Conservation (phyloP, 1,140 invertebrate genomes). For the Euura saliciscinereae region DNA sequence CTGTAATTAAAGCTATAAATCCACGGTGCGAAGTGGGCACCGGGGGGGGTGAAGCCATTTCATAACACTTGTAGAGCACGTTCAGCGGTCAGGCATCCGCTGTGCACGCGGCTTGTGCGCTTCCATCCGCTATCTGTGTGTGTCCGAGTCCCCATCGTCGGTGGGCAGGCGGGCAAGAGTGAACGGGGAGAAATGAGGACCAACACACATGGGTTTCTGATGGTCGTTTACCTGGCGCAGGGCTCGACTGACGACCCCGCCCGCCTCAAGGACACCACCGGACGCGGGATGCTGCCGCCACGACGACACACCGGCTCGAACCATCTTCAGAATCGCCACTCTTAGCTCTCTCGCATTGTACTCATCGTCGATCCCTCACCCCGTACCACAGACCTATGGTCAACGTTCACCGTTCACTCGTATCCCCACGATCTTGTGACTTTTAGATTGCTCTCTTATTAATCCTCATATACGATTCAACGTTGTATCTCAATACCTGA, state of each 20-base stretch:
- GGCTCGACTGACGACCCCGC: slow-evolving; percentile 59
- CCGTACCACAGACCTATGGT: slow-evolving; percentile 18
- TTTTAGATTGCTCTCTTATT: too few relatives aligned
- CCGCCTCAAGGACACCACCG: slow-evolving; percentile 57
- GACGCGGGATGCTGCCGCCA: slow-evolving; percentile 46
- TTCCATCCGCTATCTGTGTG: background rate
- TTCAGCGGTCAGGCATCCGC: background rate
- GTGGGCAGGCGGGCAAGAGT: slow-evolving; percentile 8
- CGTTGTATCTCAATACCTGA: too few relatives aligned
- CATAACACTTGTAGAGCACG: slow-evolving; percentile 36
- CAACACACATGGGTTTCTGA: slow-evolving; percentile 48
- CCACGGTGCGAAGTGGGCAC: background rate
- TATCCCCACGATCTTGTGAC: background rate
- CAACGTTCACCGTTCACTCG: background rate
- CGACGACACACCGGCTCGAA: slow-evolving; percentile 33
- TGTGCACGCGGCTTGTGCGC: slow-evolving; percentile 17
- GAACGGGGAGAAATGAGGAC: slow-evolving; percentile 15
- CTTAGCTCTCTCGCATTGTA: slow-evolving; percentile 34
- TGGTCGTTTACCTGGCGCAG: slow-evolving; percentile 58
- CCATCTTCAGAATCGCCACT: slow-evolving; percentile 38
- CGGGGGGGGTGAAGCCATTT: slow-evolving; percentile 20
- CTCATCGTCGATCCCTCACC: background rate
- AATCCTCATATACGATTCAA: too few relatives aligned
- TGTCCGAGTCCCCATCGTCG: background rate
- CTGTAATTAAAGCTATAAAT: slow-evolving; percentile 10